A percentile compares a stretch with the other conserved stretches of the same genome.
phyloP scores from a whole-genome alignment of 1,140 invertebrate genomes.

The Thaumatotibia leucotreta region DNA sequence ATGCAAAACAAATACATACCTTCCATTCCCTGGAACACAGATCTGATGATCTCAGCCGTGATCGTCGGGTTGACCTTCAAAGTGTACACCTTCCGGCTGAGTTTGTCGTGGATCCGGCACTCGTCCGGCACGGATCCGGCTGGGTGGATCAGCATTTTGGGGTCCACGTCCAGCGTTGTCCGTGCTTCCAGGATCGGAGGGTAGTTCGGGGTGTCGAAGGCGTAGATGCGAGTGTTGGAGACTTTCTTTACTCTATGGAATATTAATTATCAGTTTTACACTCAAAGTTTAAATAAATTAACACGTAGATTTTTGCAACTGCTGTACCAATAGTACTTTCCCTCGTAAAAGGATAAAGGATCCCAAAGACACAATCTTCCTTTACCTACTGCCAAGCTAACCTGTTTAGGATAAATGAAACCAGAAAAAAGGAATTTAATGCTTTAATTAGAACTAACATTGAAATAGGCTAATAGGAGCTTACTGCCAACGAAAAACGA shows the following conservation, averaged over 20 bases:
- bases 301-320: no score
- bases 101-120: constrained; percentile 81
- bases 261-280: not conserved
- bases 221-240: constrained; percentile 89
- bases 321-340: no score
- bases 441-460: no score
- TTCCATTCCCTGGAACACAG: constrained; percentile 54
- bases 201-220: constrained; percentile 95
- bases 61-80: constrained; percentile 95
- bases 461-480: no score
- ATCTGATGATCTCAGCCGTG: constrained; percentile 84
- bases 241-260: constrained; percentile 85
- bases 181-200: constrained; percentile 80
- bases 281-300: no score
- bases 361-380: no score
- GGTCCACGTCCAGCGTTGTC: constrained; percentile 54
- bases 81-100: constrained; percentile 91
- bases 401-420: no score
- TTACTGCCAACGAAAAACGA: no score
- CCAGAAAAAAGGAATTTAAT: no score
- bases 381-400: no score
- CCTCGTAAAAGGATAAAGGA: no score
- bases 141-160: constrained; percentile 57
- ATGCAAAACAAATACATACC: constrained; percentile 28
- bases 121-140: constrained; percentile 52